These are phyloP conservation scores for Altica lythri DNA, from an alignment of 2,888 invertebrate species.

Conservation along the genomic window DNA sequence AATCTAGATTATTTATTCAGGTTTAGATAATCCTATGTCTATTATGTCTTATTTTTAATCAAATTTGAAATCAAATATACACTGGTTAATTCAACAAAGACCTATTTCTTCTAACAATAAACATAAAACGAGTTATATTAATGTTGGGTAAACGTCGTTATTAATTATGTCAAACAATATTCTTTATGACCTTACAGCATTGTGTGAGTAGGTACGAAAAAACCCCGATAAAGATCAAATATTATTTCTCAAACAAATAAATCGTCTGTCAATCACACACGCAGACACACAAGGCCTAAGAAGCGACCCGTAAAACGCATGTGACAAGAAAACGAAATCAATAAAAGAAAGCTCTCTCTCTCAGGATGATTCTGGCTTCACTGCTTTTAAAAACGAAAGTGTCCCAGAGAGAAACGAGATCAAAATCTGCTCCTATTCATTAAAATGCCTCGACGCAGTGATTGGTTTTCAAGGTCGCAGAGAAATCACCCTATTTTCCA, in stretches of 20 bases:
- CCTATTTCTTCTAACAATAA: no score
- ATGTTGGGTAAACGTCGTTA: not conserved
- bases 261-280: constrained; percentile 4
- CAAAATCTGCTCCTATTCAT: constrained; percentile 41
- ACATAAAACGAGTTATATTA: not conserved
- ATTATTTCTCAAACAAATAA: constrained; percentile 2
- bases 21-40: no score
- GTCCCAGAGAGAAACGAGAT: constrained; percentile 36
- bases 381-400: constrained; percentile 33
- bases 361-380: constrained; percentile 10
- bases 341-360: constrained; percentile 28
- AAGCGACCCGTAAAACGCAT: constrained; percentile 2
- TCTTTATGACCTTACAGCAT: not conserved
- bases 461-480: constrained; percentile 41
- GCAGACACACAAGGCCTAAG: not conserved
- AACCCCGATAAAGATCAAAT: constrained; percentile 1
- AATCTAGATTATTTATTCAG: no score
- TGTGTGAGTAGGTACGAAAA: not conserved
- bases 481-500: constrained; percentile 39
- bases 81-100: no score
- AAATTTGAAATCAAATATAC: no score
- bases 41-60: no score
- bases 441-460: constrained; percentile 38
- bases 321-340: constrained; percentile 19
- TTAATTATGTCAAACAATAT: not conserved